Percentiles rank a stretch among this genome's conserved stretches.
Conservation (phyloP, 2,113 vertebrate species). For the Hyaena hyaena region DNA sequence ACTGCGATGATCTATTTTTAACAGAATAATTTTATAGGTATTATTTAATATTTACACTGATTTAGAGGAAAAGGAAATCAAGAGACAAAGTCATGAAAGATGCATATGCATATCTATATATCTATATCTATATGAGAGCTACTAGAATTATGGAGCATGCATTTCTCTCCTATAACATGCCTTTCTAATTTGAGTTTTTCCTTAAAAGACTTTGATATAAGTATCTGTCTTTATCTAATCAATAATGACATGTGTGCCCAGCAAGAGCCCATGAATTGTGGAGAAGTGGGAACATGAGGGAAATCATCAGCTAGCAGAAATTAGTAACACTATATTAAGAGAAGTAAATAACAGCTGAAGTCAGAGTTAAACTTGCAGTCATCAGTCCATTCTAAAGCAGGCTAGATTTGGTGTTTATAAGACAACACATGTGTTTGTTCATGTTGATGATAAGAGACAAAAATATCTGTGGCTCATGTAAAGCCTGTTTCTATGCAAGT, state of each 20-base stretch:
- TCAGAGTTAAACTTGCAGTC: neutral
- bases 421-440: neutral
- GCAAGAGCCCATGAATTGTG: neutral
- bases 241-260: neutral
- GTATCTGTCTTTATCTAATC: neutral
- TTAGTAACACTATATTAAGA: neutral
- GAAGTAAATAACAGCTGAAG: neutral
- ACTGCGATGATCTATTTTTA: neutral
- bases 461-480: neutral
- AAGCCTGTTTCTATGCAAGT: neutral
- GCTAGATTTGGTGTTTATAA: neutral
- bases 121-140: neutral
- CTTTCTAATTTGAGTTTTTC: neutral
- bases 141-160: neutral
- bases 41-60: neutral
- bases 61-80: neutral
- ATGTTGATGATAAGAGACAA: neutral
- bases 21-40: neutral
- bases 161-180: neutral
- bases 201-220: neutral
- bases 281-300: neutral
- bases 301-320: neutral
- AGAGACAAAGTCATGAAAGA: neutral
- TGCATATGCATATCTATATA: neutral
- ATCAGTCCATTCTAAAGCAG: neutral